Base-by-base conservation (phyloP, 2,113 vertebrate species). In the Forbesichthys papilliferus region DNA sequence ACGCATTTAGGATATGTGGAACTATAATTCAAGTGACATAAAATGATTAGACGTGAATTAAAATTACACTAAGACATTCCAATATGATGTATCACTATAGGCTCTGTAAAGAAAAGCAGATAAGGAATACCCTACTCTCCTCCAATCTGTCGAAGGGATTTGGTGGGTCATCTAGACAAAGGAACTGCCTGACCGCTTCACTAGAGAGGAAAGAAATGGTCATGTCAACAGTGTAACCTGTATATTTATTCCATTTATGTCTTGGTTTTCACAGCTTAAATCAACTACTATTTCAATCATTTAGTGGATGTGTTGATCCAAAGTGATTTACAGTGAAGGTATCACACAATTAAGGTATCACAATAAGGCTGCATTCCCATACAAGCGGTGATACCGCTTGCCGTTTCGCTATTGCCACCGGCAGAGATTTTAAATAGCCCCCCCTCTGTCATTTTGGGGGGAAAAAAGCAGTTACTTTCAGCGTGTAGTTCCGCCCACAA, bases 81-180 rank as follows among this genome's bases (percentile, higher is more conserved):
- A 14, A 14, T 54, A n/a, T n/a, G 52, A 3, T n/a, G 3, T 7
- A 54, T 54, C 13, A n/a, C 13, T 54, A 54, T 9, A 54, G 5
- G 3, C 1, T 57, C 33, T 57, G 14, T 11, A 57, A 10, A 20
- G 10, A 57, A 4, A 20, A 10, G 55, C 9, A 34, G 34, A 9
- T 52, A 69, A 3, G 53, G 7, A 93, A 94, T 90, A 96, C 94
- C 92, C 94, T 92, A 87, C 93, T 96, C 84, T 97, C 94, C 83
- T 96, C 95, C 73, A 96, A 87, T 79, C 94, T 95, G 89, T 96
- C 95, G 88, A 96, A 95, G 9, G 93, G 93, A 80, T 93, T 90
- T 0, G 89, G 94, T n/a, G 93, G 92, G 73, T 96, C 94, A 74
- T 94, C 95, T 89, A 95, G 89, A 91, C 94, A 95, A 81, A 97